These are phyloP conservation scores for Erythrolamprus reginae DNA, from an alignment of 2,113 vertebrate genomes.

Conservation along the genomic window DNA sequence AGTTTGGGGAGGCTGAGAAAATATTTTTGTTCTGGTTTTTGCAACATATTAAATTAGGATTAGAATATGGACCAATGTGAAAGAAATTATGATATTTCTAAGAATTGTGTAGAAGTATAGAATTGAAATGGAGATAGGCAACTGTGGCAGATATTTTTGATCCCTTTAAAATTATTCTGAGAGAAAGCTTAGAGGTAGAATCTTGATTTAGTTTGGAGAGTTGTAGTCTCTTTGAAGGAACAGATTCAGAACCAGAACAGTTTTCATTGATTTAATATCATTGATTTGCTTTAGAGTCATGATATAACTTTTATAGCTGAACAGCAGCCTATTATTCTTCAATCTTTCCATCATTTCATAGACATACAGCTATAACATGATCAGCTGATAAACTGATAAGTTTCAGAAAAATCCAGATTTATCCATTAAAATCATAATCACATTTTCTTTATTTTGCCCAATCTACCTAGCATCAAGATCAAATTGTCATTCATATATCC, in stretches of 20 bases:
- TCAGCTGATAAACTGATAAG: not conserved
- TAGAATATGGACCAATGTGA: not conserved
- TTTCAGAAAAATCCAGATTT: not conserved
- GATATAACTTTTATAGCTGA: not conserved
- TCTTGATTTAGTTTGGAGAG: not conserved
- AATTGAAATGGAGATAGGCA: not conserved
- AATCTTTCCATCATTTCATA: not conserved
- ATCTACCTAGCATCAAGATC: not conserved
- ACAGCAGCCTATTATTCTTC: not conserved
- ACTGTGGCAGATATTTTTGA: not conserved
- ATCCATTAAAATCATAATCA: not conserved
- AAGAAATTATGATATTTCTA: not conserved
- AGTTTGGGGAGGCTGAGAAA: not conserved
- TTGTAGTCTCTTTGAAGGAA: not conserved
- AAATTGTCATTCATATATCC: not conserved
- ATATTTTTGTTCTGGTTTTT: not conserved
- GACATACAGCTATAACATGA: not conserved
- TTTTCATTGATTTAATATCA: not conserved
- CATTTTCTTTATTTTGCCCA: not conserved
- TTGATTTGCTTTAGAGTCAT: not conserved
- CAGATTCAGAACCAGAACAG: not conserved
- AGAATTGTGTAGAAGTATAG: not conserved
- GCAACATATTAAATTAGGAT: not conserved
- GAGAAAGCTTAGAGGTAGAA: not conserved
- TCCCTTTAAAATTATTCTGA: not conserved